Conservation (phyloP, 2,888 invertebrate species). For the Caenorhabditis uteleia region DNA sequence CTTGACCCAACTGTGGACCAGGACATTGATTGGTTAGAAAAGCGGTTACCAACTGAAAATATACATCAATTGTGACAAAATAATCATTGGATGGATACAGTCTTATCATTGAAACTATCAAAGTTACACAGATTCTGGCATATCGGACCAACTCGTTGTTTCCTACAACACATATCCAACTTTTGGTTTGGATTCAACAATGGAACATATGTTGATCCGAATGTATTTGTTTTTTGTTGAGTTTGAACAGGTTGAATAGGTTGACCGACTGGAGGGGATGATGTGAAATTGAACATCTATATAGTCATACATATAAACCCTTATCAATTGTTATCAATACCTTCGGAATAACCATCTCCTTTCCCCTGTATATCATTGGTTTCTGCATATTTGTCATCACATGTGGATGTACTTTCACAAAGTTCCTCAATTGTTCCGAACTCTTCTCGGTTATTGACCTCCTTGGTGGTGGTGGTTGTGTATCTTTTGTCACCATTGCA, state of each 20-base stretch:
- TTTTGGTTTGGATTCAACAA: slow-evolving; percentile 62
- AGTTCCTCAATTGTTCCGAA: slow-evolving; percentile 27
- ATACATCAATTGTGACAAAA: not conserved
- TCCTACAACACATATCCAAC: slow-evolving; percentile 61
- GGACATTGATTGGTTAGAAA: slow-evolving; percentile 65
- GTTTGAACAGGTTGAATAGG: slow-evolving; percentile 11
- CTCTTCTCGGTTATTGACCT: slow-evolving; percentile 23
- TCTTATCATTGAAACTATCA: slow-evolving; percentile 64
- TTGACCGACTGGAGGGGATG: slow-evolving; percentile 9
- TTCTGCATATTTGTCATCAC: slow-evolving; percentile 30
- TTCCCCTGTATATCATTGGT: slow-evolving; percentile 33
- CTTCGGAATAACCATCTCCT: slow-evolving; percentile 35
- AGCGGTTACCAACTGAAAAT: slow-evolving; percentile 59
- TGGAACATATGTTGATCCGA: slow-evolving; percentile 12
- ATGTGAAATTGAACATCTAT: slow-evolving; percentile 33
- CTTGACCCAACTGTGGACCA: slow-evolving; percentile 63
- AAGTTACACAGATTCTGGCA: slow-evolving; percentile 66
- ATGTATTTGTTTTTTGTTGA: not conserved
- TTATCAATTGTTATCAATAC: not conserved
- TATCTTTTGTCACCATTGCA: slow-evolving; percentile 23
- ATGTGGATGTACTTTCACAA: slow-evolving; percentile 38
- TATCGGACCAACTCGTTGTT: slow-evolving; percentile 50
- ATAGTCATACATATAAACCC: not conserved
- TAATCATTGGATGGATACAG: slow-evolving; percentile 36
- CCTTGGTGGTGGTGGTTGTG: slow-evolving; percentile 21